phyloP scores from a whole-genome alignment of 30 jellyfish, hydroid and myxozoan genomes.

The Cassiopea andromeda region DNA sequence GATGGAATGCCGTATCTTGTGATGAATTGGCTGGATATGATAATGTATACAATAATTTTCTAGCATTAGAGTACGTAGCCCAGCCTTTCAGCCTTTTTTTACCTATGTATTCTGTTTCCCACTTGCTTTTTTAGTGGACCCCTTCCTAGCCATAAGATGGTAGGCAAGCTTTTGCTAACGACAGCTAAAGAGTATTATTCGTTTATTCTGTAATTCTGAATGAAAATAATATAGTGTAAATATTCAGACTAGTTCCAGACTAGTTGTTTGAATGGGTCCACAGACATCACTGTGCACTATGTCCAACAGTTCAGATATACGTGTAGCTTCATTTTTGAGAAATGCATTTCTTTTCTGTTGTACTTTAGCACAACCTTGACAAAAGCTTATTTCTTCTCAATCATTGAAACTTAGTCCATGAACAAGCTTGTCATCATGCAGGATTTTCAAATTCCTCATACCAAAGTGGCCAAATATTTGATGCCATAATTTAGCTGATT shows the following conservation, averaged over 20 bases:
- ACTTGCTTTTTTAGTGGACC: too few species aligned
- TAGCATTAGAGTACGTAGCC: too few species aligned
- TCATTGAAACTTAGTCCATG: conserved; percentile 3
- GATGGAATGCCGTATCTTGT: too few species aligned
- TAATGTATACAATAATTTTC: too few species aligned
- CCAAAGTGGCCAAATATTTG: conserved; percentile 8
- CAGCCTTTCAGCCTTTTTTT: too few species aligned
- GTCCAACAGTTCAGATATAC: conserved; percentile 27
- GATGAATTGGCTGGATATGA: too few species aligned
- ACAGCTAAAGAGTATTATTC: too few species aligned
- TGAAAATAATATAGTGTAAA: neutral
- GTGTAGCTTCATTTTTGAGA: conserved; percentile 51
- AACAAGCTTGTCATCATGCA: conserved; percentile 24
- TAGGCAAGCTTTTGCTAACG: too few species aligned
- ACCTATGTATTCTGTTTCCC: too few species aligned
- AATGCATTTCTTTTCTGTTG: conserved; percentile 35
- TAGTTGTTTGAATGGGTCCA: conserved; percentile 28
- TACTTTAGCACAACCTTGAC: conserved; percentile 13
- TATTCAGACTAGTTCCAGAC: conserved; percentile 33
- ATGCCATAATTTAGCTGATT: neutral
- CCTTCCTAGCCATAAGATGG: too few species aligned
- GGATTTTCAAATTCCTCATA: neutral
- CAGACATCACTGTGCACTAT: conserved; percentile 22
- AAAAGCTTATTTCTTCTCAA: conserved; percentile 9
- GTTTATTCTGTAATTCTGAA: too few species aligned